Evolutionary conservation across 2,113 vertebrate species (phyloP).

Genomic region (Tetrax tetrax): DNA sequence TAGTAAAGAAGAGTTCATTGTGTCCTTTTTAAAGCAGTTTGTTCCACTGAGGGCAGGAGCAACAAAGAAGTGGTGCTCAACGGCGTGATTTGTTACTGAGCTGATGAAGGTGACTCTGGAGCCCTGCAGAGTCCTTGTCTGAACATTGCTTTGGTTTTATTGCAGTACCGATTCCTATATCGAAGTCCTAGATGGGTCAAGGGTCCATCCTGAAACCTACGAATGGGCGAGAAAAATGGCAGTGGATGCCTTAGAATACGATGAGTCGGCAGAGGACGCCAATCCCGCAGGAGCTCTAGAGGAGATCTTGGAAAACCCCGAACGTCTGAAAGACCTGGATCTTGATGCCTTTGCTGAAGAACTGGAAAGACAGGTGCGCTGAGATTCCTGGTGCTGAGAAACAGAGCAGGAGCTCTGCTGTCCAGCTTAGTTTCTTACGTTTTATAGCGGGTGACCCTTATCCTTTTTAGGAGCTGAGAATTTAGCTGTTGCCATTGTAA

Average conservation of each 20-base stretch:
- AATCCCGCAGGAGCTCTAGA: constrained; percentile 96
- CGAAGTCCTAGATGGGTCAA: constrained; percentile 95
- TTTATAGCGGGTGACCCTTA: not conserved
- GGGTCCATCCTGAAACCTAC: constrained; percentile 97
- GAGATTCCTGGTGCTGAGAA: not conserved
- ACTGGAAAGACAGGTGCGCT: constrained; percentile 94
- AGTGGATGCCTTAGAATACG: constrained; percentile 94
- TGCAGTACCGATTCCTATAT: constrained; percentile 98
- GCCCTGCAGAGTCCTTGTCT: not conserved
- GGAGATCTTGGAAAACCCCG: constrained; percentile 97
- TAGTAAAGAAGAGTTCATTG: not conserved
- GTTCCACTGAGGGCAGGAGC: not conserved
- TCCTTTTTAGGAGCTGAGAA: not conserved
- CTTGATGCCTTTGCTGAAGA: constrained; percentile 97
- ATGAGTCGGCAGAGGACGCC: constrained; percentile 97
- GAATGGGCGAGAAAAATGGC: constrained; percentile 99
- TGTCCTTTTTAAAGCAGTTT: not conserved
- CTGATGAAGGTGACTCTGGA: not conserved
- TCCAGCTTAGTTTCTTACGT: not conserved
- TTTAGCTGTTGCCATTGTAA: not conserved
- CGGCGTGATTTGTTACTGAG: not conserved
- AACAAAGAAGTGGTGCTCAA: not conserved
- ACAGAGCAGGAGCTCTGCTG: not conserved
- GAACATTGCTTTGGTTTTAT: not conserved
- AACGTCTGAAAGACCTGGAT: constrained; percentile 95